Percentiles rank a stretch among this genome's conserved stretches.
Evolutionary conservation across 2,888 invertebrate genomes (phyloP).

Genomic region (Amiota mariae): DNA sequence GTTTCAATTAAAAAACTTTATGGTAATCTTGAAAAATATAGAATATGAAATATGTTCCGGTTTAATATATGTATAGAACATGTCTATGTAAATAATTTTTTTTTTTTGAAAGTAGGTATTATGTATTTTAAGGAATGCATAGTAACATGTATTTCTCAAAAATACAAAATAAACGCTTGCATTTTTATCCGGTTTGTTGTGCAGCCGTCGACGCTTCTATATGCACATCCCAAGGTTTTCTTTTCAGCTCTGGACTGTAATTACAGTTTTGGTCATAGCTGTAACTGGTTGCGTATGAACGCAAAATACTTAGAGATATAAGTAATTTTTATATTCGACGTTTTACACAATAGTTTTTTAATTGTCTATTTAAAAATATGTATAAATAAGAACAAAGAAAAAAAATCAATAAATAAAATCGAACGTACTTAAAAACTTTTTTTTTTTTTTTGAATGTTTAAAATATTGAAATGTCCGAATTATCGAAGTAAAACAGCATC

Average conservation of each 20-base stretch:
- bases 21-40: no score
- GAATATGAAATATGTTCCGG: no score
- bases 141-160: no score
- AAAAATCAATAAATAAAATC: conserved; percentile 18
- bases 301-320: conserved; percentile 60
- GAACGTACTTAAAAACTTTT: neutral
- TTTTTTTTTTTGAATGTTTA: no score
- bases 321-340: conserved; percentile 61
- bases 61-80: no score
- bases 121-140: no score
- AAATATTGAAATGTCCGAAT: no score
- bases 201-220: conserved; percentile 39
- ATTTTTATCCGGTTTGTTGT: conserved; percentile 54
- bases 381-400: no score
- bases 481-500: no score
- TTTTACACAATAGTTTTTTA: conserved; percentile 62
- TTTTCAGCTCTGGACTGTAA: neutral
- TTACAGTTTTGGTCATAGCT: conserved; percentile 38
- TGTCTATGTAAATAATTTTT: no score
- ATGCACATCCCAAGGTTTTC: conserved; percentile 30
- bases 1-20: no score
- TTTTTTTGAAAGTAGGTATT: no score
- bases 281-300: conserved; percentile 56
- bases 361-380: conserved; percentile 62
- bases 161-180: conserved; percentile 53